Conservation (phyloP, 2,797 vertebrate genomes). For the Ispidina lecontei region DNA sequence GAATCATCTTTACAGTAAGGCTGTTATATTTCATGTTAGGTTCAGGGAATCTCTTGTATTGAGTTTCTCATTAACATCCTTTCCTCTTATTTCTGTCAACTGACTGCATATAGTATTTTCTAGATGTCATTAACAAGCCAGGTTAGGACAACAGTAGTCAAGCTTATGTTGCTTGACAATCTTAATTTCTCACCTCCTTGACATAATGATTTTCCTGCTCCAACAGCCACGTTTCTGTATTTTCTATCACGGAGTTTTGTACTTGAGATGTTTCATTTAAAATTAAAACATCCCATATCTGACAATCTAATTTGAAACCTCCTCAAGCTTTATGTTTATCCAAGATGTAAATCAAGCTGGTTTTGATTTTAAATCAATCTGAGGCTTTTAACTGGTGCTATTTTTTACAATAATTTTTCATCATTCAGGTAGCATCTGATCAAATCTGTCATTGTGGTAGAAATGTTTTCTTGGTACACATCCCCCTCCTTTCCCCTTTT, state of each 20-base stretch:
- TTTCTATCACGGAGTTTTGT: not conserved
- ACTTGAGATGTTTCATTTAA: not conserved
- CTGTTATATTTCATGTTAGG: accelerated
- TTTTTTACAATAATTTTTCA: conserved; percentile 12
- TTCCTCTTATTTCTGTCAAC: not conserved
- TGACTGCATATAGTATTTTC: not conserved
- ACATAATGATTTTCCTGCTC: not conserved
- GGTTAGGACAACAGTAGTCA: not conserved
- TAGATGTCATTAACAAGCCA: not conserved
- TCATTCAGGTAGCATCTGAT: not conserved
- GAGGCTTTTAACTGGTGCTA: not conserved
- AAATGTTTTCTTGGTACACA: not conserved
- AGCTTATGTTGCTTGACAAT: not conserved
- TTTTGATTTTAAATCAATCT: conserved; percentile 26
- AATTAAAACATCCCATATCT: not conserved
- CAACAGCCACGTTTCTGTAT: not conserved
- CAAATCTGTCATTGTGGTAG: not conserved
- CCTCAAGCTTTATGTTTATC: not conserved
- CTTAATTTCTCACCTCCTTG: not conserved
- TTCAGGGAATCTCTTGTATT: not conserved
- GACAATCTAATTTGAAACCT: not conserved
- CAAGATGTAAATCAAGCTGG: not conserved
- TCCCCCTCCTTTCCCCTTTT: not conserved
- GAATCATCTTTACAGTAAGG: not conserved
- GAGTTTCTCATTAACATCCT: not conserved